Conservation (phyloP, 1,140 invertebrate genomes). For the Drosophila melanica region DNA sequence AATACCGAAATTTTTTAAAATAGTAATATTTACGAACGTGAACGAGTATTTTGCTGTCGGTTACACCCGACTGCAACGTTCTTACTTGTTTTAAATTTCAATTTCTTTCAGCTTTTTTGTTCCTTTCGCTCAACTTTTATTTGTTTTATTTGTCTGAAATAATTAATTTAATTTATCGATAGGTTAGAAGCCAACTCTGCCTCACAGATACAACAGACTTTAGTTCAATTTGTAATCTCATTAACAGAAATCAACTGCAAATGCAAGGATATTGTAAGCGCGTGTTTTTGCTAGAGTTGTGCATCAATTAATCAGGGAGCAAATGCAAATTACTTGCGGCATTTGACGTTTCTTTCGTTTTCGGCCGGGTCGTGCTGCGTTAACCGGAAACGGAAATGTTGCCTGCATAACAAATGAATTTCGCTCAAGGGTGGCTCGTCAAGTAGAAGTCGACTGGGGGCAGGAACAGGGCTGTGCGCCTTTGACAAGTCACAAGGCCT, state of each 20-base stretch:
- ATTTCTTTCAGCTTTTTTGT: too few species aligned
- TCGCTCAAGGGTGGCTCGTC: constrained; percentile 54
- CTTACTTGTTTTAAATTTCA: too few species aligned
- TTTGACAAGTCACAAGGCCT: constrained; percentile 73
- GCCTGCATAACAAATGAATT: constrained; percentile 80
- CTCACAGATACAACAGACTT: too few species aligned
- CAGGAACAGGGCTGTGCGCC: constrained; percentile 5
- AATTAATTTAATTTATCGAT: too few species aligned
- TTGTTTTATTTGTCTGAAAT: too few species aligned
- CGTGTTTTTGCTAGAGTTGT: constrained; percentile 9
- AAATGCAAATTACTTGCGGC: constrained; percentile 71
- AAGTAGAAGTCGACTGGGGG: constrained; percentile 15
- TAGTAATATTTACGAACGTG: too few species aligned
- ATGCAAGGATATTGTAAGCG: constrained; percentile 11
- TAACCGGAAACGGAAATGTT: constrained; percentile 78
- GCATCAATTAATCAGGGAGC: constrained; percentile 65
- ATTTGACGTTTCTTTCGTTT: constrained; percentile 61
- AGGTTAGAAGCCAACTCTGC: too few species aligned
- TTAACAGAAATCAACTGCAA: not conserved
- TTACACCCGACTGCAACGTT: too few species aligned
- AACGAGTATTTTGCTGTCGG: too few species aligned
- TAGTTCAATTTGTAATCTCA: not conserved
- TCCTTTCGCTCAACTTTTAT: too few species aligned
- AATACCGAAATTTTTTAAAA: too few species aligned
- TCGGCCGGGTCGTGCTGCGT: constrained; percentile 55